Evolutionary conservation across 2,113 vertebrate genomes (phyloP).

Genomic region (Otis tarda): DNA sequence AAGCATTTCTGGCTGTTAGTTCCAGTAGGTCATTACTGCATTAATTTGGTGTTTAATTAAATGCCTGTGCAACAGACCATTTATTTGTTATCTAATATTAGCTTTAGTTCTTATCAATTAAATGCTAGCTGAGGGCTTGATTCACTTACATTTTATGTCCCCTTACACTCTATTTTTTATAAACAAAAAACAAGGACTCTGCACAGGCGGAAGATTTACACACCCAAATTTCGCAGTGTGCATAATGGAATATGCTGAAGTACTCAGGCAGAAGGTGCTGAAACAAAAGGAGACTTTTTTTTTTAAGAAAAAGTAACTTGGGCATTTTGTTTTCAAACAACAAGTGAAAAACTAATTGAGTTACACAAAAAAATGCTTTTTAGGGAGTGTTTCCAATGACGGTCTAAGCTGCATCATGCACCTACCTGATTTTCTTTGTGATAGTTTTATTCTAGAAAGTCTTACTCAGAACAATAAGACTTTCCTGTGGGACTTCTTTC

Average conservation of each 20-base stretch:
- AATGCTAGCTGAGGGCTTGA: conserved; percentile 84
- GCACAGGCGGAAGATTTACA: conserved; percentile 61
- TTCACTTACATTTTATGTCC: conserved; percentile 81
- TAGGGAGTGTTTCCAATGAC: not conserved
- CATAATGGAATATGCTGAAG: conserved; percentile 45
- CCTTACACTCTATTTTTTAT: conserved; percentile 73
- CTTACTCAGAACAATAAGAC: not conserved
- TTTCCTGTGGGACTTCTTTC: not conserved
- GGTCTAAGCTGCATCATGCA: not conserved
- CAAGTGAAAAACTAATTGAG: not conserved
- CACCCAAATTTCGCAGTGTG: conserved; percentile 39
- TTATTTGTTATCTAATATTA: conserved; percentile 90
- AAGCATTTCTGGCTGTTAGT: conserved; percentile 85
- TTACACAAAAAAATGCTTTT: not conserved
- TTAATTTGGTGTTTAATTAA: conserved; percentile 89
- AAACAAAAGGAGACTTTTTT: conserved; percentile 31
- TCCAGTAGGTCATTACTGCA: conserved; percentile 87
- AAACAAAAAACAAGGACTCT: conserved; percentile 75
- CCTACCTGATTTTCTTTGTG: not conserved
- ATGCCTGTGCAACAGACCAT: conserved; percentile 87
- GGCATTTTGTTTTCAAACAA: not conserved
- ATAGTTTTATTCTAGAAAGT: not conserved
- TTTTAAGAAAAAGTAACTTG: not conserved
- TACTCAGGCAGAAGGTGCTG: conserved; percentile 32
- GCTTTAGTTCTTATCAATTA: conserved; percentile 88